Base-by-base conservation (phyloP, 2,797 vertebrate species). In the Dicrostonyx torquatus region DNA sequence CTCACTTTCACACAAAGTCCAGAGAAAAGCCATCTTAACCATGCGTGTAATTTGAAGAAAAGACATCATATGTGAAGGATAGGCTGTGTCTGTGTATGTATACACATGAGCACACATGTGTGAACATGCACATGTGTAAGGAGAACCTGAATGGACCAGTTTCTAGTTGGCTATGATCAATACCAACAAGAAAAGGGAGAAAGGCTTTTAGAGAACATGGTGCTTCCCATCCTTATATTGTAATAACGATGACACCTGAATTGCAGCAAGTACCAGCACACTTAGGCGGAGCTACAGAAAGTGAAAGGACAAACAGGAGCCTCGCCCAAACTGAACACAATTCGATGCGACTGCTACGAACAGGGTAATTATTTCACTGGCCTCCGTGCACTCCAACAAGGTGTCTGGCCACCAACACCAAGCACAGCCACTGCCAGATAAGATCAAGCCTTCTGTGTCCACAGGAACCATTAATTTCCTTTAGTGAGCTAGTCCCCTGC, bases 181-280 rank as follows among this genome's bases (percentile, higher is more conserved):
- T 62, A 95, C 40, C 0, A 78, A 87, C 94, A 62, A 92, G 64
- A 13, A 78, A 96, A 72, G 66, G 50, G 55, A 90, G 26, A 89
- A 91, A 82, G 12, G 76, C 0, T 1, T 0, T 0, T n/a, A 17
- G 31, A 3, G 62, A 89, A 26, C 17, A 62, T 31, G 88, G 40
- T 78, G 1, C 1, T 13, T 92, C 76, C 93, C 90, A 58, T 55
- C 26, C 0, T 6, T 5, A 91, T 94, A 91, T 4, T 8, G 91
- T 76, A 86, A 68, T 73, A 53, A 66, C 7, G 0, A n/a, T 6
- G 13, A 62, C 50, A 45, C 45, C 2, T 24, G 43, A 87, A 78
- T 40, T 26, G 76, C 50, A 77, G 12, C 73, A 84, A 66, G 6
- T 68, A 53, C 3, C 3, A 0, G 10, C 0, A 17, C 34, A 50